Evolutionary conservation across 35 echinoderm and acorn worm species (phyloP).

Genomic region (Ophioderma brevispina): DNA sequence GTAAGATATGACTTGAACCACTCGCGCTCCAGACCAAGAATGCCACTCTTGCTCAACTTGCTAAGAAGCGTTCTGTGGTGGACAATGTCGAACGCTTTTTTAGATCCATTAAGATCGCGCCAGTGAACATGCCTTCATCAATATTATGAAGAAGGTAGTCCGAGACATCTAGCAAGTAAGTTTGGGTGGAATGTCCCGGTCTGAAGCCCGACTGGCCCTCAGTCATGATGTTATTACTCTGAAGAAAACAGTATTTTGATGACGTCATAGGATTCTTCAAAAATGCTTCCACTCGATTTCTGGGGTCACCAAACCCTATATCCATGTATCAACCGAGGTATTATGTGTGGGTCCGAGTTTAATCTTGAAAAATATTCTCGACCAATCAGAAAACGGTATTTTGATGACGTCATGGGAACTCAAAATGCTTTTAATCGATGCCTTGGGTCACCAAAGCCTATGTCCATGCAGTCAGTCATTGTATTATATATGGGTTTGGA

Average conservation of each 20-base stretch:
- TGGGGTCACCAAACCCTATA: too few species aligned
- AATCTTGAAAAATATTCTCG: too few species aligned
- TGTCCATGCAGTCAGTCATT: too few species aligned
- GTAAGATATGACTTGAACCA: constrained; percentile 25
- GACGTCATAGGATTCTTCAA: too few species aligned
- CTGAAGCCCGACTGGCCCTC: not conserved
- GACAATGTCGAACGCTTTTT: constrained; percentile 31
- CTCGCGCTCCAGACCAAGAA: constrained; percentile 33
- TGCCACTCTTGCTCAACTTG: constrained; percentile 16
- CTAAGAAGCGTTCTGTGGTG: constrained; percentile 13
- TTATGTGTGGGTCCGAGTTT: too few species aligned
- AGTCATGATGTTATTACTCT: not conserved
- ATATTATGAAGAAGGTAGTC: not conserved
- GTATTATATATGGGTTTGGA: too few species aligned
- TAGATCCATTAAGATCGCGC: constrained; percentile 27
- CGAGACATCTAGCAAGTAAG: not conserved
- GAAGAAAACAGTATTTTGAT: not conserved
- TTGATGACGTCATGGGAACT: too few species aligned
- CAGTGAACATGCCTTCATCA: not conserved
- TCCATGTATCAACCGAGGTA: too few species aligned
- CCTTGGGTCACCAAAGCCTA: too few species aligned
- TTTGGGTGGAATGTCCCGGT: not conserved
- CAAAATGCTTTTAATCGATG: too few species aligned
- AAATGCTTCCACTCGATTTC: too few species aligned
- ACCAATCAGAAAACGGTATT: too few species aligned